Base-by-base conservation (phyloP, 2,113 vertebrate genomes). In the Cyprinodon variegatus region DNA sequence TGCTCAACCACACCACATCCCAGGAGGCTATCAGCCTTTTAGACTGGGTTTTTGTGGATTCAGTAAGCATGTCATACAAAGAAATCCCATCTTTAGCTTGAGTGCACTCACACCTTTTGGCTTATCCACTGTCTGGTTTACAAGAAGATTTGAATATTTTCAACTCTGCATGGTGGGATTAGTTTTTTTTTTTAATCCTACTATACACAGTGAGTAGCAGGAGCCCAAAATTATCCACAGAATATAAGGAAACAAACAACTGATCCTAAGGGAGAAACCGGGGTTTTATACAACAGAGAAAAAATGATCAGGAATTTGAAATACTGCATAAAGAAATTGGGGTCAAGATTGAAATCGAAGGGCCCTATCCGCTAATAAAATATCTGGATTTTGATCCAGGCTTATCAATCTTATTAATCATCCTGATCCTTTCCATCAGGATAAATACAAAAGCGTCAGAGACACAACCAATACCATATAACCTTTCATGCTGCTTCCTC, bases 131-230 rank as follows among this genome's bases (percentile, higher is more conserved):
- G 86, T 86, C 90, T 88, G 81, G 76, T 73, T 74, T 65, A 37
- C 77, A 87, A 83, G 86, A 81, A 89, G 83, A 88, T 90, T 84
- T 86, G 78, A 90, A 88, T 90, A 89, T 86, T 90, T 76, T 86
- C 43, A 61, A 77, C 75, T 83, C 86, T 76, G 84, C 88, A 76
- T 60, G 82, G 62, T 61, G 75, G 83, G 89, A 87, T 88, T 89
- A 83, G 68, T 48, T 75, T 70, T 69, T 29, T n/a, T 29, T 29
- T 65, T 67, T 89, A 88, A 91, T 93, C 83, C 78, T 40, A 12
- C 66, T 59, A 53, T 70, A 67, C 68, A 38, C 45, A 40, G 76
- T 11, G 37, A 68, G 65, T 61, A 37, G 64, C 72, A 11, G 38
- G 11, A 60, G 38, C 74, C 78, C 50, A 9, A 67, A 62, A 77